phyloP scores from a whole-genome alignment of 1,140 invertebrate genomes.

The Brachionus calyciflorus region DNA sequence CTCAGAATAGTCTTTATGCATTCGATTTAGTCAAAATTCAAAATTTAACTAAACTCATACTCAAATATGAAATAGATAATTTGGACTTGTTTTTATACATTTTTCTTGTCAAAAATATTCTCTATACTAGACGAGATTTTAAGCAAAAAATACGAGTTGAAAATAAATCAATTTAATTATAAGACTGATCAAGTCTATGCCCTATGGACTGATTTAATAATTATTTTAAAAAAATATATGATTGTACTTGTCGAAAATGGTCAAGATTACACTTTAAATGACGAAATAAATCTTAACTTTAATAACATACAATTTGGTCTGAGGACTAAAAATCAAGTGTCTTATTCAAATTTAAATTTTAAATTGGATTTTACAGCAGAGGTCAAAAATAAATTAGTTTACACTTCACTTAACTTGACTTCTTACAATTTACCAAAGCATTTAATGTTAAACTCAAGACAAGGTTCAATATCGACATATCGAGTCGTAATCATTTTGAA shows the following conservation, averaged over 20 bases:
- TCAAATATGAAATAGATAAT: constrained; percentile 16
- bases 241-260: neutral
- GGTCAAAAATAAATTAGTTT: neutral
- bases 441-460: neutral
- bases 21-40: neutral
- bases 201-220: neutral
- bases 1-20: constrained; percentile 12
- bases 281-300: neutral
- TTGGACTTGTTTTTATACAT: neutral
- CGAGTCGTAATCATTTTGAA: neutral
- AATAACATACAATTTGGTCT: constrained; percentile 6
- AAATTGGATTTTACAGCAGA: neutral
- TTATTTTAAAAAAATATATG: neutral
- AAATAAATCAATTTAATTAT: constrained; percentile 30
- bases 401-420: neutral
- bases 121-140: neutral
- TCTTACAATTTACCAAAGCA: constrained; percentile 12
- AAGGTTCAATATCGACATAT: neutral
- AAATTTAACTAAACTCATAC: neutral
- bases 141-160: constrained; percentile 18
- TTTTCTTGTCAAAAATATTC: constrained; percentile 28
- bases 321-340: neutral
- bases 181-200: neutral
- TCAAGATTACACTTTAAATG: neutral
- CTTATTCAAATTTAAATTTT: neutral